Percentiles rank a stretch among this genome's conserved stretches.
Evolutionary conservation across 2,797 vertebrate genomes (phyloP).

Genomic region (Lepus oiostolus): DNA sequence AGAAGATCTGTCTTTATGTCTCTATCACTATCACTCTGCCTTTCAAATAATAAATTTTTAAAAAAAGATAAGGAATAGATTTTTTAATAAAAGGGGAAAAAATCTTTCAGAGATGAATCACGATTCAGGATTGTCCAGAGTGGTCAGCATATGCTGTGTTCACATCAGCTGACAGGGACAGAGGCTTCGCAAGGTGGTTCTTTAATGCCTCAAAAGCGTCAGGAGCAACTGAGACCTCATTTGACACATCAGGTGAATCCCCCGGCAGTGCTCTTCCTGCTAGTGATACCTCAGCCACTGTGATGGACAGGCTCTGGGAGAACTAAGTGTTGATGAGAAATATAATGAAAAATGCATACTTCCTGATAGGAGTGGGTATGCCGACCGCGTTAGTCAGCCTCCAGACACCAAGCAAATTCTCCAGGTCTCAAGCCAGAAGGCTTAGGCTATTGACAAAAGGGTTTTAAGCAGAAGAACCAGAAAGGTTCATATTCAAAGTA

Average conservation of each 20-base stretch:
- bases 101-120: not conserved
- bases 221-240: slow-evolving; percentile 50
- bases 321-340: slow-evolving; percentile 34
- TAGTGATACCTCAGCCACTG: slow-evolving; percentile 10
- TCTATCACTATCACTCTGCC: too few species aligned
- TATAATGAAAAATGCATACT: slow-evolving; percentile 27
- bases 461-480: slow-evolving; percentile 30
- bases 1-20: too few species aligned
- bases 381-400: not conserved
- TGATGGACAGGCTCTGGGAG: slow-evolving; percentile 43
- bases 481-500: slow-evolving; percentile 31
- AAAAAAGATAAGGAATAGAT: too few species aligned
- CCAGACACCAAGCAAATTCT: slow-evolving; percentile 43
- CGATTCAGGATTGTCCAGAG: slow-evolving; percentile 16
- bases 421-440: not conserved
- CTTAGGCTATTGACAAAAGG: not conserved
- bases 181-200: not conserved
- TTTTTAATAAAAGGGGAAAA: too few species aligned
- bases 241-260: slow-evolving; percentile 47
- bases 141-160: slow-evolving; percentile 2
- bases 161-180: slow-evolving; percentile 37
- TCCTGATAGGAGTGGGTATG: not conserved
- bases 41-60: too few species aligned
- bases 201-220: slow-evolving; percentile 24
- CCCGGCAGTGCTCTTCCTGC: slow-evolving; percentile 21